Percentiles rank a stretch among this genome's conserved stretches.
phyloP scores from a whole-genome alignment of 2,888 invertebrate species.

The Piscicola geometra region DNA sequence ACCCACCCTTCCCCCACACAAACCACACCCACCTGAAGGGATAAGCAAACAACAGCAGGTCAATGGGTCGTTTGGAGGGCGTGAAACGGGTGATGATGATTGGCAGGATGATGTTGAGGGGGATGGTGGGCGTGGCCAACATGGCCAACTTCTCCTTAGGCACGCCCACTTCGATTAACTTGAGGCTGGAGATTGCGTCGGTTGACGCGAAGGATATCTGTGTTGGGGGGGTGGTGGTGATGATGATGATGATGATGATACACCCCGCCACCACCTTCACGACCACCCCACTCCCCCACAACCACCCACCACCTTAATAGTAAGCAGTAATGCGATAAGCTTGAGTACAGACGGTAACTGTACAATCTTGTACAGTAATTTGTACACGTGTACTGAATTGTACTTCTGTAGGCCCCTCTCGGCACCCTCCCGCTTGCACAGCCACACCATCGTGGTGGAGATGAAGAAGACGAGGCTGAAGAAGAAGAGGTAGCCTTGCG shows the following conservation, averaged over 20 bases:
- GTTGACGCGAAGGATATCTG: constrained; percentile 91
- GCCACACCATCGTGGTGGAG: constrained; percentile 79
- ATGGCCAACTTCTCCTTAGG: constrained; percentile 89
- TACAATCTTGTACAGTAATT: constrained; percentile 74
- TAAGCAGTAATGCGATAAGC: constrained; percentile 75
- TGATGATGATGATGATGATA: neutral
- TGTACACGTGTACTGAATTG: constrained; percentile 70
- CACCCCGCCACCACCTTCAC: too few relatives aligned
- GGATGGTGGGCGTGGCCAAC: constrained; percentile 70
- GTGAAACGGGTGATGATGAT: constrained; percentile 76
- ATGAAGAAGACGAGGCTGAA: constrained; percentile 89
- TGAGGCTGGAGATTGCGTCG: constrained; percentile 88
- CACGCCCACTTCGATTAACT: constrained; percentile 90
- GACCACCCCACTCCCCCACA: neutral
- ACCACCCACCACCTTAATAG: constrained; percentile 72
- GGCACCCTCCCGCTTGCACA: constrained; percentile 75
- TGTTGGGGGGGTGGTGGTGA: constrained; percentile 42
- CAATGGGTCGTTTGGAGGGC: constrained; percentile 80
- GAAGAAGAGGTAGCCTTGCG: constrained; percentile 77
- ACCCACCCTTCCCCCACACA: neutral
- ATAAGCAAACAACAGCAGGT: constrained; percentile 79
- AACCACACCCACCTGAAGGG: constrained; percentile 64
- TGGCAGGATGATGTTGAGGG: constrained; percentile 77
- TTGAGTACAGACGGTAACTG: constrained; percentile 75
- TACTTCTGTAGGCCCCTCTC: constrained; percentile 56